Base-by-base conservation (phyloP, 2,888 invertebrate species). In the Stenodema calcarata region DNA sequence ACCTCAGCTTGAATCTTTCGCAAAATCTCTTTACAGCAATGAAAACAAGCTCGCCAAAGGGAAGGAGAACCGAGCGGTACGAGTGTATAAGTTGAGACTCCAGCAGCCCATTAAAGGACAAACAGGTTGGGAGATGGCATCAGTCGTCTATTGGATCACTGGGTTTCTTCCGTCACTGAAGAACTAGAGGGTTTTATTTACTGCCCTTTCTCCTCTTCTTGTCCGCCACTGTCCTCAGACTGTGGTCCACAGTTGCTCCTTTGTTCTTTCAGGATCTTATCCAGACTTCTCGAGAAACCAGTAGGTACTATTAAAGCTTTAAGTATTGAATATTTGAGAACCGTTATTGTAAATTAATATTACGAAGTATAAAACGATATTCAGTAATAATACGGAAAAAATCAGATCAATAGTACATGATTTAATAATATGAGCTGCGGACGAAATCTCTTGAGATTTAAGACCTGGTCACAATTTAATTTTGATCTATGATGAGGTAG, bases 111-210 rank as follows among this genome's bases (percentile, higher is more conserved):
- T 78, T 78, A 78, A 78, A 78, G 78, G 78, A 78, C 78, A 78
- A 78, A 78, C 78, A 78, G 78, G 78, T 78, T 78, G 44, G 78
- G 44, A 78, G 78, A 78, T 78, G 78, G 81, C 62, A 81, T 81
- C 81, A 81, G 81, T 62, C 81, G 81, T 54, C 54, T 81, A 81
- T 81, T 81, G 81, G 81, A 81, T 81, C 81, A 81, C 81, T 81
- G 81, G 81, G 81, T 62, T 81, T 81, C 81, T 81, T 81, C 81
- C 30, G 81, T 81, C 81, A 50, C 62, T 81, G 27, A 54, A 47
- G 81, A 81, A 54, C 81, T 28, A 54, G n/a, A 23, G 81, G 54
- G 23, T 27, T 54, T 54, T 54, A 81, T 81, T 54, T 81, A 81
- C 41, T 81, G 81, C 81, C 81, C 7, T 23, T 18, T 23, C 80